Conservation (phyloP, 2,888 invertebrate genomes). For the Ectemnius continuus region DNA sequence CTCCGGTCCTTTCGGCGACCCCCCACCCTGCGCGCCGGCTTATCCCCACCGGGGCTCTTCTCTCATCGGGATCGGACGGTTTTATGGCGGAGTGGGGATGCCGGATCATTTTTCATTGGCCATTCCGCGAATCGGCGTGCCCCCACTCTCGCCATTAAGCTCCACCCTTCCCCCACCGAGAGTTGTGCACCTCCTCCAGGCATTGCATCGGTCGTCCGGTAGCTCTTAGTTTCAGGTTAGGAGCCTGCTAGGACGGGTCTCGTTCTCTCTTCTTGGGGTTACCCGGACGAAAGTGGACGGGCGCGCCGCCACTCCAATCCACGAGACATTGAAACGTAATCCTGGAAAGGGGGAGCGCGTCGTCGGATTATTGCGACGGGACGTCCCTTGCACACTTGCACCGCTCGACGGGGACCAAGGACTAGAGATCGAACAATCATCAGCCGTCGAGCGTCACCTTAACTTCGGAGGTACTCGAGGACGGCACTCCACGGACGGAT, state of each 20-base stretch:
- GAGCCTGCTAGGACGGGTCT: conserved; percentile 78
- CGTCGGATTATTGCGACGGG: conserved; percentile 2
- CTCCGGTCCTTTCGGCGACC: conserved; percentile 73
- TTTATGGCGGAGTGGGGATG: conserved; percentile 72
- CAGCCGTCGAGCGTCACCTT: background rate
- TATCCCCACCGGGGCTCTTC: conserved; percentile 54
- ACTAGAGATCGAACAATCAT: background rate
- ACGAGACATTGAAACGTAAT: conserved; percentile 1
- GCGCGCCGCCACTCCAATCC: conserved; percentile 25
- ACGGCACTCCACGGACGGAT: no score
- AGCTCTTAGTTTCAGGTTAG: conserved; percentile 79
- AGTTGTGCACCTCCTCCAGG: conserved; percentile 74
- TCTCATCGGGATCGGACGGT: conserved; percentile 67
- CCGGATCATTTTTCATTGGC: conserved; percentile 69
- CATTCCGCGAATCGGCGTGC: conserved; percentile 65
- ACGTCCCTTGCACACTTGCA: background rate
- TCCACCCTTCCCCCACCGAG: conserved; percentile 70
- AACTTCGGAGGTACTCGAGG: background rate
- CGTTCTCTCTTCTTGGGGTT: conserved; percentile 68
- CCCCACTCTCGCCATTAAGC: conserved; percentile 62
- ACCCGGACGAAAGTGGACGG: conserved; percentile 49
- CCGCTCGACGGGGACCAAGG: no score
- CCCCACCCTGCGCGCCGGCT: conserved; percentile 58
- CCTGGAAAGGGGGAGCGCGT: conserved; percentile 10
- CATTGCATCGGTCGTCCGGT: conserved; percentile 76